phyloP scores from a whole-genome alignment of 2,113 vertebrate species.

The Syngnathus floridae region DNA sequence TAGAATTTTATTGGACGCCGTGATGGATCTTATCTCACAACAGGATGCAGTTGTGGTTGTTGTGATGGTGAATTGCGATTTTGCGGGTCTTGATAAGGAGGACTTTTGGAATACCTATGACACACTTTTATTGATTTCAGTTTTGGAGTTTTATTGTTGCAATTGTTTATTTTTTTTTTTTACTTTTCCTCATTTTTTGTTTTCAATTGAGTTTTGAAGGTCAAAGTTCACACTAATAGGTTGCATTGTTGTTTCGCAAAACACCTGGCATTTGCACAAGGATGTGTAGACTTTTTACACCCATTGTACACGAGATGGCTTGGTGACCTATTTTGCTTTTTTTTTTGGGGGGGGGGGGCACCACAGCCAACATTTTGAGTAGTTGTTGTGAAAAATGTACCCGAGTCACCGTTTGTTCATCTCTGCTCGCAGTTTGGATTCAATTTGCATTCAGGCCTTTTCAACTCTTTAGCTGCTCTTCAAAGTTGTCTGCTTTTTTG shows the following conservation, averaged over 20 bases:
- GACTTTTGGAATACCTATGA: no score
- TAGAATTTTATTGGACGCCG: background rate
- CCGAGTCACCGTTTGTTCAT: background rate
- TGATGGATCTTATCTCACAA: background rate
- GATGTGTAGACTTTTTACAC: no score
- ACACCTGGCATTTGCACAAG: no score
- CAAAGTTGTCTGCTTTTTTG: background rate
- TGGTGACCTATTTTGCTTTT: no score
- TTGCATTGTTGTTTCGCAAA: no score
- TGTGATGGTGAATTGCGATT: background rate
- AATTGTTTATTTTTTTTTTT: background rate
- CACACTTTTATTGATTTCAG: background rate
- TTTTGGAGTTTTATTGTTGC: background rate
- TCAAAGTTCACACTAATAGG: no score
- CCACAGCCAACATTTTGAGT: no score
- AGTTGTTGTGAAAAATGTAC: background rate
- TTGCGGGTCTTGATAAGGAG: no score
- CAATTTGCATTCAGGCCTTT: background rate
- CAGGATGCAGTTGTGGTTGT: background rate
- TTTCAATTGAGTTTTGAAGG: no score
- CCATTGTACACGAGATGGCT: no score
- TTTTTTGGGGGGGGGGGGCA: no score
- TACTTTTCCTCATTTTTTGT: background rate
- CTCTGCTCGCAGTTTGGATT: background rate
- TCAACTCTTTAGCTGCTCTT: background rate